Evolutionary conservation across 2,113 vertebrate species (phyloP).

Genomic region (Cryptomyrus ogoouensis): DNA sequence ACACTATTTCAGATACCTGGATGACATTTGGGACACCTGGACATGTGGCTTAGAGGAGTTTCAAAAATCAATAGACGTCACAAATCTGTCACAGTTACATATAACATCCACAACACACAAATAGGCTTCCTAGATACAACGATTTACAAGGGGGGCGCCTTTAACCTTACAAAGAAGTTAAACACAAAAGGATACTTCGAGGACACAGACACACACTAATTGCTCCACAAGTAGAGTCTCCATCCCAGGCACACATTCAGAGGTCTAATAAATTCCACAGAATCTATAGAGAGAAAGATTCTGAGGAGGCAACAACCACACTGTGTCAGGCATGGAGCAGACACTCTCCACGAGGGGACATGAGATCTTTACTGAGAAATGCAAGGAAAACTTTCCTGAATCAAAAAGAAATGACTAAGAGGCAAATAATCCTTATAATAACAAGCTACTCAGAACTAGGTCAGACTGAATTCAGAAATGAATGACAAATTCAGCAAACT

Average conservation of each 20-base stretch:
- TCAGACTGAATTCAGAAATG: not conserved
- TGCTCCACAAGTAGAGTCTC: not conserved
- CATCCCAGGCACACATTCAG: not conserved
- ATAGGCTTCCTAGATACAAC: not conserved
- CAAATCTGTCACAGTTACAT: not conserved
- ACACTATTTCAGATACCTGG: conserved; percentile 8
- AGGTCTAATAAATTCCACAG: not conserved
- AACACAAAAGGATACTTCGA: not conserved
- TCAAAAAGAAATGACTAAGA: not conserved
- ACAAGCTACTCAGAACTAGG: not conserved
- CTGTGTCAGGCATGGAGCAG: not conserved
- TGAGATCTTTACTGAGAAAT: not conserved
- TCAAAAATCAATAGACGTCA: not conserved
- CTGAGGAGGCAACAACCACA: not conserved
- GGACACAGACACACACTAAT: not conserved
- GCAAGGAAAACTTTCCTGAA: not conserved
- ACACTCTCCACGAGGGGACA: not conserved
- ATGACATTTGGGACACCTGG: not conserved
- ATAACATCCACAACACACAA: not conserved
- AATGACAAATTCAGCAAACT: not conserved
- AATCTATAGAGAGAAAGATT: not conserved
- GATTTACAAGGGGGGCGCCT: not conserved
- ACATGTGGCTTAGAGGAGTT: not conserved
- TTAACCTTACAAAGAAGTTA: not conserved
- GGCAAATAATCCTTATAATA: not conserved